A percentile compares a stretch with the other conserved stretches of the same genome.
These are phyloP conservation scores for Sakesphorus luctuosus DNA, from an alignment of 2,113 vertebrate species.

Conservation along the genomic window DNA sequence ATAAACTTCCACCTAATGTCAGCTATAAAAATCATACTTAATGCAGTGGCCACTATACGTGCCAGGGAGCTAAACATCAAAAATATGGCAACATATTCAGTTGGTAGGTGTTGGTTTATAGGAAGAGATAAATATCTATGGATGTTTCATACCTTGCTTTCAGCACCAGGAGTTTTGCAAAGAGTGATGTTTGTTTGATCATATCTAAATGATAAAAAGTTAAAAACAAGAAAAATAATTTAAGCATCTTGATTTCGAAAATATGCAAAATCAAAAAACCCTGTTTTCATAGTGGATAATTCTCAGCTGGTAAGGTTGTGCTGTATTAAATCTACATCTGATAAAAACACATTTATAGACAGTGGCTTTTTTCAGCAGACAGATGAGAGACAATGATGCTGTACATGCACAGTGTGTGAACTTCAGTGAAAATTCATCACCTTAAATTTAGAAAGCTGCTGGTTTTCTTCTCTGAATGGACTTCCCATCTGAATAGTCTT, in stretches of 20 bases:
- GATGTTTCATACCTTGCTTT: background rate
- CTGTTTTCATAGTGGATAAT: background rate
- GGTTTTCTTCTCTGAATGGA: background rate
- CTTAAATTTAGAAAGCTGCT: background rate
- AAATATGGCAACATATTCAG: background rate
- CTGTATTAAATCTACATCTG: background rate
- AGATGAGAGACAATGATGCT: background rate
- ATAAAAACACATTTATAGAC: background rate
- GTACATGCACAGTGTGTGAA: background rate
- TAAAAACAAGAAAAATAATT: background rate
- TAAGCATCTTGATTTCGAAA: background rate
- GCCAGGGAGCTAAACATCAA: background rate
- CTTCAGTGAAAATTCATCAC: background rate
- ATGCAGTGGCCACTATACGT: background rate
- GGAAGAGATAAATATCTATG: background rate
- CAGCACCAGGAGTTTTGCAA: background rate
- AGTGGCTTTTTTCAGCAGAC: background rate
- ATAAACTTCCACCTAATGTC: conserved; percentile 18
- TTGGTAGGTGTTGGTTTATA: background rate
- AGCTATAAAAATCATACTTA: background rate
- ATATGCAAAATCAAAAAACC: background rate
- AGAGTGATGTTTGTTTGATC: background rate
- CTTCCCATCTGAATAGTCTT: background rate
- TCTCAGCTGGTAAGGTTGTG: background rate
- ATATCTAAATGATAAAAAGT: background rate